Evolutionary conservation across 2,797 vertebrate genomes (phyloP), one percentile per base, ranked within the genome.

Genomic region (Siniperca obscura): DNA sequence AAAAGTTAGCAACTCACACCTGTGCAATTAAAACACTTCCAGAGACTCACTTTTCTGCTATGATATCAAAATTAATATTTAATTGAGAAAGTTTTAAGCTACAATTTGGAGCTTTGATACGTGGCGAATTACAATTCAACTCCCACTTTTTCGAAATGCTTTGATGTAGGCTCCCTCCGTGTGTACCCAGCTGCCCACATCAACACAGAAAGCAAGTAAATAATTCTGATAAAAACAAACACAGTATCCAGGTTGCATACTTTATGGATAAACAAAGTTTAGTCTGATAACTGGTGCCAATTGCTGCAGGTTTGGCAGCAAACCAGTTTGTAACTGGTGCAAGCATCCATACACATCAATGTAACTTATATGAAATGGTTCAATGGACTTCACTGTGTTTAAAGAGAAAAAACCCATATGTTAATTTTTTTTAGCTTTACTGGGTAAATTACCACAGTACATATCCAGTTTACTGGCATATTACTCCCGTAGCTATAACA

Each of bases 141-240:
- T 73, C 69, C 67, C 27, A 64, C 36, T 44, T 74, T 60, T 73
- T 42, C 0, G 0, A 40, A 30, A 14, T 25, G 40, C 81, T 86
- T 83, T 83, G 74, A 87, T 72, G 79, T 70, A 3, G 67, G 38
- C 60, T 50, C 62, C 55, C 22, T 22, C 74, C 1, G 8, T 62
- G 69, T 57, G 17, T 22, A 38, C 36, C 25, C 76, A 71, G 76
- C 56, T 82, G 65, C 40, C 61, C 62, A 79, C 48, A 50, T 53
- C 69, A 82, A 84, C 71, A 85, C 13, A 78, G 55, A 71, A n/a
- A 68, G 11, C 16, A 50, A 74, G 66, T 44, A 76, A 64, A 81
- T 70, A 61, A 44, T 42, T 66, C 12, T 62, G 38, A 74, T 67
- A 57, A 82, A 88, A 76, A 78, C 27, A 85, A 77, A 76, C 19